These are phyloP conservation scores for Conops quadrifasciatus DNA, from an alignment of 2,888 invertebrate genomes.

Conservation along the genomic window DNA sequence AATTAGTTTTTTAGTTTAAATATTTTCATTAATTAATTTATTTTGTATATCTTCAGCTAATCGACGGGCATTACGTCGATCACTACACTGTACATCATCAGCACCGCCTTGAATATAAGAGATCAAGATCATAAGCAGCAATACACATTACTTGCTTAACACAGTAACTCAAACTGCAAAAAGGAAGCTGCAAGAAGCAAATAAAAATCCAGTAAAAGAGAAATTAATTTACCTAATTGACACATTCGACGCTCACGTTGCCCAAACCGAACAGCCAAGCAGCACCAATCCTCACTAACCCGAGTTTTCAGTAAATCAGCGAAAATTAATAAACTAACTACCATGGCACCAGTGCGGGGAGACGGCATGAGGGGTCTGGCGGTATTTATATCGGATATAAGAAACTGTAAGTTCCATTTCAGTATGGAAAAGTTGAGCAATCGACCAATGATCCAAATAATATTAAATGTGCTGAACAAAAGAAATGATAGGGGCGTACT, in stretches of 20 bases:
- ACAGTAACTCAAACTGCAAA: neutral
- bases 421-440: neutral
- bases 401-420: conserved; percentile 84
- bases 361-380: conserved; percentile 99
- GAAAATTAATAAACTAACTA: conserved; percentile 64
- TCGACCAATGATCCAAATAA: neutral
- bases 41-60: too few species aligned
- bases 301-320: conserved; percentile 53
- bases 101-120: conserved; percentile 1
- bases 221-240: conserved; percentile 9
- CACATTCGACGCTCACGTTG: conserved; percentile 28
- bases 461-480: conserved; percentile 22
- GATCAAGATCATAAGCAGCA: neutral
- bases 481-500: conserved; percentile 50
- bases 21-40: too few species aligned
- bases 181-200: neutral
- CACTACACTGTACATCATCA: conserved; percentile 11
- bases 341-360: conserved; percentile 99
- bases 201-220: neutral
- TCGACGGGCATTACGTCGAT: too few species aligned
- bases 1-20: too few species aligned
- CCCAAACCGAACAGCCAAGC: conserved; percentile 29
- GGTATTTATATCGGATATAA: conserved; percentile 99
- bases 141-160: neutral
- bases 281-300: conserved; percentile 39